Base-by-base conservation (phyloP, 1,140 invertebrate species). In the Mylabris phalerata region DNA sequence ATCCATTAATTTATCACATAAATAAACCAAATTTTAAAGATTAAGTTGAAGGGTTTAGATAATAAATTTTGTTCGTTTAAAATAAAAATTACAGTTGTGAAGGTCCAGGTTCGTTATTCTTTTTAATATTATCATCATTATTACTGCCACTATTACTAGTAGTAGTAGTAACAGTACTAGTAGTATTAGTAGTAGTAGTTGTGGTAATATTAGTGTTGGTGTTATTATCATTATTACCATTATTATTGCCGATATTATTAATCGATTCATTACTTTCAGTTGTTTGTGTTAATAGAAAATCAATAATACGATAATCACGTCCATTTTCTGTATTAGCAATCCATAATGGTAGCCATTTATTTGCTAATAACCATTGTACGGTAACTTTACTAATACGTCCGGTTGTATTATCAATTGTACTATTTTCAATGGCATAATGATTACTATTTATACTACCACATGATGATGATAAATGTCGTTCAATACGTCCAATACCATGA, bases 271-370 rank as follows among this genome's bases (percentile, higher is more conserved):
- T 44, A 24, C 25, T 47, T 32, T 70, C 68, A 9, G 63, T 60
- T 13, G 71, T 59, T 50, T 71, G 71, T 9, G 70, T 67, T 47
- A 74, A 64, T 7, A 74, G 50, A 61, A 81, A 79, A 71, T 82
- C 79, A 40, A 81, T 78, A n/a, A 80, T 78, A 63, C 80, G 76
- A 67, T 79, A 80, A 57, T 82, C 79, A 5, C 77, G 72, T 24
- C 78, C 78, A 32, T 65, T 67, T 49, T 70, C 71, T 3, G 73
- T 74, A 56, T 81, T 79, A 9, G 77, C 78, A 48, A 80, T 79
- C 80, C 80, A 81, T 19, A 82, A 55, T 0, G 80, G 80, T 43
- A 82, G 62, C 79, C 79, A 81, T 58, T 80, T 79, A 64, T 82
- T 81, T 0, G 80, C 77, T 48, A 81, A 63, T 4, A 81, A 66